Evolutionary conservation across 2,113 vertebrate genomes (phyloP), one percentile per base, ranked within the genome.

Genomic region (Maccullochella peelii): DNA sequence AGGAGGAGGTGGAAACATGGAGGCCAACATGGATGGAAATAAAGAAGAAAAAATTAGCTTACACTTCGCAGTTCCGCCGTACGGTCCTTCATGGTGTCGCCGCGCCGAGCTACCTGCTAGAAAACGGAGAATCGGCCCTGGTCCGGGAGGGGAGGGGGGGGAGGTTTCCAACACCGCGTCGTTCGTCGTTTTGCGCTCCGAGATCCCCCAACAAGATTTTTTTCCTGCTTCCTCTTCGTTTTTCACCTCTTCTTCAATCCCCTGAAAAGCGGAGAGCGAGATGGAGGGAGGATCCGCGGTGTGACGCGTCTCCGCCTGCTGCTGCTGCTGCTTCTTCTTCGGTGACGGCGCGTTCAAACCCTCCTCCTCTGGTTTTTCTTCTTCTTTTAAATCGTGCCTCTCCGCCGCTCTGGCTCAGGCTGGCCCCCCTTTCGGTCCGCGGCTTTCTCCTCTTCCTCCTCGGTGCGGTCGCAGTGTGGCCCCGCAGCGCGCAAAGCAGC

Each of bases 51-150:
- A 61, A 27, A 18, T 44, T 2, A 49, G 40, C 93, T 93, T 90
- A 94, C 93, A 27, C 93, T 94, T 87, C 93, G 88, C 86, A 94
- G 93, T 92, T 94, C 93, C 89, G 93, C 93, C 88, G 93, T 94
- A 27, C 93, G 93, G 89, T 94, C 93, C 90, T 94, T 94, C 93
- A 94, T 94, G 85, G 75, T 91, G 89, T 87, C 85, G 79, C 83
- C 83, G 86, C 83, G 86, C 86, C 78, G 88, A 50, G 65, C 81
- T 88, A 82, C 82, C 86, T 90, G 88, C 86, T 89, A 59, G 18
- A 76, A 70, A 61, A 47, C 82, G 85, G 77, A 86, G 82, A 82
- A 69, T 87, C 66, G 83, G 84, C 77, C 86, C 82, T 88, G 83
- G 73, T 90, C 71, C 89, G 77, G 82, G 87, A 44, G 78, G 85